A percentile compares a stretch with the other conserved stretches of the same genome.
Evolutionary conservation across 2,888 invertebrate genomes (phyloP).

Genomic region (Nesidiocoris tenuis): DNA sequence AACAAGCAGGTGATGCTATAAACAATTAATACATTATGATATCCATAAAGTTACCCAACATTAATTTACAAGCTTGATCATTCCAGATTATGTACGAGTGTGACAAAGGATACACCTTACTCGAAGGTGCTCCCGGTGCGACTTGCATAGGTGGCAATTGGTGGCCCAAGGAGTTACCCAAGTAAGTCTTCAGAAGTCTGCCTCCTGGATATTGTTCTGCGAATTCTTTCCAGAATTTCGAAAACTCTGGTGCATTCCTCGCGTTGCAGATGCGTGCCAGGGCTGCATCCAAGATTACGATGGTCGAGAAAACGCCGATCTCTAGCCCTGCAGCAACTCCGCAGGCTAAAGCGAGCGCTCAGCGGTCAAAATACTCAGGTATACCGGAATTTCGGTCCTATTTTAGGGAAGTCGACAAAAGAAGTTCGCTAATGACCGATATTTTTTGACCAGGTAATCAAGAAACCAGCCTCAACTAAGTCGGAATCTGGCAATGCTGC

Average conservation of each 20-base stretch:
- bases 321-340: slow-evolving; percentile 40
- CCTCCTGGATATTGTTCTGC: neutral
- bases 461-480: slow-evolving; percentile 47
- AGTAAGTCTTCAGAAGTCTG: slow-evolving; percentile 55
- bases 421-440: neutral
- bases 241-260: no score
- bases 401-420: neutral
- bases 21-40: neutral
- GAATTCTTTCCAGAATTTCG: neutral
- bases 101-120: slow-evolving; percentile 83
- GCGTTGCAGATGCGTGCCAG: slow-evolving; percentile 68
- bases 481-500: slow-evolving; percentile 35
- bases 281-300: slow-evolving; percentile 81
- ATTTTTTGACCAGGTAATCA: slow-evolving; percentile 40
- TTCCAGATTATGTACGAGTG: slow-evolving; percentile 92
- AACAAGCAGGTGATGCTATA: slow-evolving; percentile 70
- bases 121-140: slow-evolving; percentile 86
- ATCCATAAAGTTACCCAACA: no score
- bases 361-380: slow-evolving; percentile 51
- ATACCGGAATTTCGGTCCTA: neutral
- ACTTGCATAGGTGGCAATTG: slow-evolving; percentile 93
- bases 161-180: slow-evolving; percentile 85
- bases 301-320: slow-evolving; percentile 64
- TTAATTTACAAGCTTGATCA: no score
- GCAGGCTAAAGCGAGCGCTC: slow-evolving; percentile 50